Percentiles rank a stretch among this genome's conserved stretches.
Conservation (phyloP, 1,140 invertebrate species). For the Uloborus diversus region DNA sequence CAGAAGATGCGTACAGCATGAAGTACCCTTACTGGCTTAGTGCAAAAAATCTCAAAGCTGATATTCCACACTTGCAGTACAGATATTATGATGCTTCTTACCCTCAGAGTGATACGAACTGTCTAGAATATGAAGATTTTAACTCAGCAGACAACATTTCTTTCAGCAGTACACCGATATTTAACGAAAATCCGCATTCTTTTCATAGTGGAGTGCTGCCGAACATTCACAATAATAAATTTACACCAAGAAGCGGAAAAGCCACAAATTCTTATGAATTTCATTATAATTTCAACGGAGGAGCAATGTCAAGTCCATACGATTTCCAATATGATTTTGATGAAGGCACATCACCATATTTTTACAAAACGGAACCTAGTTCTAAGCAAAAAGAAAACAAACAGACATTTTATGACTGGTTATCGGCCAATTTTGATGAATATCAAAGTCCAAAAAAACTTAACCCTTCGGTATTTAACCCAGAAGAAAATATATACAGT, state of each 20-base stretch:
- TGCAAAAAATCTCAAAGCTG: not conserved
- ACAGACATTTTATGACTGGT: constrained; percentile 8
- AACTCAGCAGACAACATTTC: too few relatives aligned
- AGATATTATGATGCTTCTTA: constrained; percentile 5
- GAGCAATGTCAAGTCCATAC: too few relatives aligned
- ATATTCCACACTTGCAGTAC: not conserved
- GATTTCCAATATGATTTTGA: too few relatives aligned
- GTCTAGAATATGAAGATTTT: not conserved
- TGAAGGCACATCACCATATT: too few relatives aligned
- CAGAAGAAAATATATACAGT: not conserved
- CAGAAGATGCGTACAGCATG: not conserved
- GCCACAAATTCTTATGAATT: too few relatives aligned
- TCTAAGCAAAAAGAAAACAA: constrained; percentile 4
- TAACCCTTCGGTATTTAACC: not conserved
- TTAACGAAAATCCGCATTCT: too few relatives aligned
- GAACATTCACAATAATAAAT: too few relatives aligned
- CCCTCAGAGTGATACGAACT: not conserved
- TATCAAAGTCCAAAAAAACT: not conserved
- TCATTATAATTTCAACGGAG: too few relatives aligned
- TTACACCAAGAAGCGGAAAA: too few relatives aligned
- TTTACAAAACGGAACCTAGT: not conserved
- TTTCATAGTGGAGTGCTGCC: too few relatives aligned
- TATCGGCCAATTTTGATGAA: not conserved
- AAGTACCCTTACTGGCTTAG: not conserved
- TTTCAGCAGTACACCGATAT: too few relatives aligned